Evolutionary conservation across 2,888 invertebrate species (phyloP).

Genomic region (Euphydryas editha): DNA sequence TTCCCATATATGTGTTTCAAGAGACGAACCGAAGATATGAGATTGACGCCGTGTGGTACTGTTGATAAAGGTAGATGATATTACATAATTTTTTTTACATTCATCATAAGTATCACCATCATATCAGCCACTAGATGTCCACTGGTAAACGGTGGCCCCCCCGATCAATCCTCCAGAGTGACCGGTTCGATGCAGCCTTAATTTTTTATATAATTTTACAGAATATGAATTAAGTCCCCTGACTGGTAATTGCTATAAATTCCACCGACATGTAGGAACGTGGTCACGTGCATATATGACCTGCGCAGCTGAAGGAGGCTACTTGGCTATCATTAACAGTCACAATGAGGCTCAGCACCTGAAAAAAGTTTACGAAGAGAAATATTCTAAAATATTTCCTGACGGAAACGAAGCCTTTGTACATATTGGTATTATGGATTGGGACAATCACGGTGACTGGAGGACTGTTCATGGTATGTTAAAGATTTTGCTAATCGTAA

Average conservation of each 20-base stretch:
- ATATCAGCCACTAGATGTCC: too few species aligned
- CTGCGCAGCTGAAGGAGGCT: slow-evolving; percentile 44
- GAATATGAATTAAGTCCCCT: slow-evolving; percentile 32
- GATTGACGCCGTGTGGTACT: too few species aligned
- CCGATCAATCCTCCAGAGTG: too few species aligned
- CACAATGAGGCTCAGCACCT: slow-evolving; percentile 47
- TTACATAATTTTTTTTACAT: too few species aligned
- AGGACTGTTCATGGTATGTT: slow-evolving; percentile 42
- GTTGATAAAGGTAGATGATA: too few species aligned
- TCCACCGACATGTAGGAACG: too few species aligned
- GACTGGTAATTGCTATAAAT: slow-evolving; percentile 44
- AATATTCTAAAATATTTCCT: neutral
- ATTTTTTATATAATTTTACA: too few species aligned
- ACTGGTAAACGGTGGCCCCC: too few species aligned
- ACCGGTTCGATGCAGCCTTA: too few species aligned
- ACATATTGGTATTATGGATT: slow-evolving; percentile 41
- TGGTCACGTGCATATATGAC: slow-evolving; percentile 44
- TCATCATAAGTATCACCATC: too few species aligned
- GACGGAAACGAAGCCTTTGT: neutral
- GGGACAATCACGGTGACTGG: slow-evolving; percentile 44
- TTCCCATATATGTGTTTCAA: too few species aligned
- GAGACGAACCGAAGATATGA: too few species aligned
- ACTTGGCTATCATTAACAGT: slow-evolving; percentile 44
- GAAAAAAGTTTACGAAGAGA: neutral
- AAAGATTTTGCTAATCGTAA: neutral